Conservation (phyloP, 2,797 vertebrate species). For the Xyrichtys novacula region DNA sequence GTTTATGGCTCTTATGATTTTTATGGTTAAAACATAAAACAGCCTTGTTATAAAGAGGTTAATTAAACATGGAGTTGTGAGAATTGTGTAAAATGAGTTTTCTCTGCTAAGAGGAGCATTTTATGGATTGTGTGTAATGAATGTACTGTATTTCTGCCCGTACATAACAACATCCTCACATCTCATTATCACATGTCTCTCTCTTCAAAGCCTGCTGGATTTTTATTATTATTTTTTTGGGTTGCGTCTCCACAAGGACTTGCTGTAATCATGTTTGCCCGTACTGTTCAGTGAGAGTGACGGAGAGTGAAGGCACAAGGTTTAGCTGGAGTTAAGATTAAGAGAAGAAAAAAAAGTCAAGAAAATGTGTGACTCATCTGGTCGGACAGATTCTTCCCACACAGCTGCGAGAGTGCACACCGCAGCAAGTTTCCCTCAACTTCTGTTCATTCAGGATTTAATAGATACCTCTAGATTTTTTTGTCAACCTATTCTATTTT, state of each 20-base stretch:
- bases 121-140: constrained; percentile 20
- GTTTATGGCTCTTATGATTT: background rate
- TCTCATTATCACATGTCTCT: constrained; percentile 40
- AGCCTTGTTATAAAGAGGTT: background rate
- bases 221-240: too few relatives aligned
- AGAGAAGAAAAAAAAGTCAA: constrained; percentile 24
- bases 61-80: background rate
- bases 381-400: constrained; percentile 42
- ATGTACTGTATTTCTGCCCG: constrained; percentile 23
- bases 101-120: background rate
- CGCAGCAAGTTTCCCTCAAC: constrained; percentile 11
- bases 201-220: constrained; percentile 47
- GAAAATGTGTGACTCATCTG: constrained; percentile 54
- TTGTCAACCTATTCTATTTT: too few relatives aligned
- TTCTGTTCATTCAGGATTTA: constrained; percentile 25
- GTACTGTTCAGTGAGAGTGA: constrained; percentile 24
- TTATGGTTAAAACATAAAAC: background rate
- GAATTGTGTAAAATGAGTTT: background rate
- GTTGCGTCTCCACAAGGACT: constrained; percentile 34
- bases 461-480: background rate
- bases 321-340: constrained; percentile 39
- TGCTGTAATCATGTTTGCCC: constrained; percentile 49
- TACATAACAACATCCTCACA: constrained; percentile 20
- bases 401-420: constrained; percentile 23
- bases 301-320: constrained; percentile 23